Conservation (phyloP, 2,113 vertebrate species). For the Benitochromis conjunctus region DNA sequence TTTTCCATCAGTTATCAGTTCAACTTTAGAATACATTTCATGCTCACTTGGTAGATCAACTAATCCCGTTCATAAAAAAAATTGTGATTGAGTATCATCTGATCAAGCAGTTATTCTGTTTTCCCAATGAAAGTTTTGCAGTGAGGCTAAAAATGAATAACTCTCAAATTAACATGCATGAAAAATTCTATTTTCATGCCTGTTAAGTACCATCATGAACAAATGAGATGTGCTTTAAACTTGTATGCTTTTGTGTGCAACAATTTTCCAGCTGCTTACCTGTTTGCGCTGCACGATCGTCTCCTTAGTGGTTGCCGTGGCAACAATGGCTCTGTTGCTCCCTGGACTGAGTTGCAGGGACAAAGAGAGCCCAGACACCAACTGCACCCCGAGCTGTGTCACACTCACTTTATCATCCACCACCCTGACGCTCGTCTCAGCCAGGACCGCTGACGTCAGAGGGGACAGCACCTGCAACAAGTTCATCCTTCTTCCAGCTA, state of each 20-base stretch:
- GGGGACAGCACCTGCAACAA: constrained; percentile 86
- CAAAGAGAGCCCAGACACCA: constrained; percentile 87
- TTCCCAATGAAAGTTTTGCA: neutral
- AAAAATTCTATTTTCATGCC: neutral
- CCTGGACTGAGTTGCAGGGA: constrained; percentile 87
- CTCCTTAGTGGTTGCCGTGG: constrained; percentile 83
- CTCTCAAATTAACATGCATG: neutral
- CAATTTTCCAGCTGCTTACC: constrained; percentile 69
- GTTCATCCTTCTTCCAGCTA: neutral
- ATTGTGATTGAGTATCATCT: neutral
- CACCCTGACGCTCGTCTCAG: constrained; percentile 86
- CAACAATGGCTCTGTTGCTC: constrained; percentile 85
- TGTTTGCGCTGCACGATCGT: constrained; percentile 83
- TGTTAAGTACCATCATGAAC: neutral
- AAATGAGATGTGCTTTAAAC: neutral
- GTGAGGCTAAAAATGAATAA: neutral
- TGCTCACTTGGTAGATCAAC: neutral
- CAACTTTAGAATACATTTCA: neutral
- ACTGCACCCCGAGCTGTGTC: constrained; percentile 87
- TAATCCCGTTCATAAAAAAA: neutral
- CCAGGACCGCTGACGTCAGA: constrained; percentile 83
- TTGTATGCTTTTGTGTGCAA: neutral
- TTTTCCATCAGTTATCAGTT: neutral
- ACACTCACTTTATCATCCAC: constrained; percentile 93
- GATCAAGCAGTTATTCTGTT: neutral